These are phyloP conservation scores for Pocillopora meandrina DNA, from an alignment of 92 coral and sea anemone species.

Conservation along the genomic window DNA sequence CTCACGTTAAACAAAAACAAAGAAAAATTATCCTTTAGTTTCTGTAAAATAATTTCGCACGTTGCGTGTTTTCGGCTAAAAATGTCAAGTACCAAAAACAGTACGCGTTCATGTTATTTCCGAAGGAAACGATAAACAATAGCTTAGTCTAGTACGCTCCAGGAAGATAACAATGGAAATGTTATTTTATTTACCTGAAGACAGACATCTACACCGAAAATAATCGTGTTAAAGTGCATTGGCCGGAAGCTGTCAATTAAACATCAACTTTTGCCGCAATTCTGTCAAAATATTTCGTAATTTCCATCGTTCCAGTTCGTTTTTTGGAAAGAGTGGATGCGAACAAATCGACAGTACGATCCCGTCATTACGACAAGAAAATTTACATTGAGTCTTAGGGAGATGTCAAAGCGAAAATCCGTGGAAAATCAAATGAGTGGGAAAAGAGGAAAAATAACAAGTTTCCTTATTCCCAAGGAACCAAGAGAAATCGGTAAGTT, in stretches of 20 bases:
- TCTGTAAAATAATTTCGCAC: conserved; percentile 26
- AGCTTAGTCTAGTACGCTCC: conserved; percentile 5
- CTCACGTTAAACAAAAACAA: conserved; percentile 17
- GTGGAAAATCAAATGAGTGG: conserved; percentile 21
- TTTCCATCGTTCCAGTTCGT: conserved; percentile 9
- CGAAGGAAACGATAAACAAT: conserved; percentile 28
- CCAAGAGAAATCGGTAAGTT: conserved; percentile 5
- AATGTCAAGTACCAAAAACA: conserved; percentile 24
- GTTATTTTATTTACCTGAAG: conserved; percentile 5
- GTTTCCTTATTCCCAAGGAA: conserved; percentile 14
- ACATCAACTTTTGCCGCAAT: conserved; percentile 33
- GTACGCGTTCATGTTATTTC: conserved; percentile 11
- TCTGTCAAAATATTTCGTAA: conserved; percentile 15
- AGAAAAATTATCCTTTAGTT: neutral
- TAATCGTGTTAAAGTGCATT: conserved; percentile 17
- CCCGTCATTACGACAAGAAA: neutral
- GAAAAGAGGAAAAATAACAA: conserved; percentile 27
- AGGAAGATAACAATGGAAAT: conserved; percentile 11
- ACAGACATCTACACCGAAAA: conserved; percentile 3
- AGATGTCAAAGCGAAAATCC: conserved; percentile 24
- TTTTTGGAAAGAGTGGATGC: neutral
- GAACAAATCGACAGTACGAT: neutral
- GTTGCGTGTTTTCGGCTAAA: conserved; percentile 20
- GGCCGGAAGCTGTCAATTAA: conserved; percentile 33
- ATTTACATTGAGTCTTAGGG: conserved; percentile 7